Evolutionary conservation across 2,888 invertebrate genomes (phyloP).

Genomic region (Atethmia centrago): DNA sequence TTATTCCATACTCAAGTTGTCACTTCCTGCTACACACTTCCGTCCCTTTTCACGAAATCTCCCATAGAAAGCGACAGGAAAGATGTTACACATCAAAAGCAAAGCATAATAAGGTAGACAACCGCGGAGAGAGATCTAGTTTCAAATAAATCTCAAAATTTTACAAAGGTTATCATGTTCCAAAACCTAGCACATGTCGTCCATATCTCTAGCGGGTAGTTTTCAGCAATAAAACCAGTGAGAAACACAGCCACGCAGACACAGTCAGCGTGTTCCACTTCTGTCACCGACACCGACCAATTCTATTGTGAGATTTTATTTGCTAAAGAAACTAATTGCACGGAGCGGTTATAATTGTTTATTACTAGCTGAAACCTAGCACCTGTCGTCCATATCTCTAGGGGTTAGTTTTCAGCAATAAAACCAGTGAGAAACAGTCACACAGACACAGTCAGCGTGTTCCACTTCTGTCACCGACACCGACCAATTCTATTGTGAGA

Average conservation of each 20-base stretch:
- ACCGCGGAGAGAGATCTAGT: not conserved
- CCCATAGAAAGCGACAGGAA: too few species aligned
- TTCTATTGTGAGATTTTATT: conserved; percentile 6
- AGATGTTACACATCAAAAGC: too few species aligned
- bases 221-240: conserved; percentile 17
- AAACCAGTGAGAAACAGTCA: conserved; percentile 4
- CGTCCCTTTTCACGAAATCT: too few species aligned
- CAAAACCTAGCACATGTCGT: not conserved
- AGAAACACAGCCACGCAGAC: not conserved
- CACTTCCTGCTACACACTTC: too few species aligned
- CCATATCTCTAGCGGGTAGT: not conserved
- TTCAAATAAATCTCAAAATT: conserved; percentile 10
- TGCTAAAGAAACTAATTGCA: not conserved
- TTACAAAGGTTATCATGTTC: not conserved
- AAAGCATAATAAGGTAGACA: too few species aligned
- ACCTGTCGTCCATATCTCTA: too few species aligned
- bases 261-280: conserved; percentile 1
- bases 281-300: not conserved
- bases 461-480: not conserved
- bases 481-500: not conserved
- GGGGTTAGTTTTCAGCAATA: conserved; percentile 17
- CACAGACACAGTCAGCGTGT: not conserved
- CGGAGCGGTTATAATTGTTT: too few species aligned
- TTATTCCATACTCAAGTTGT: too few species aligned
- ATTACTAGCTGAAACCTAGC: too few species aligned